Conservation (phyloP, 2,113 vertebrate species). For the Trematocara variabile region DNA sequence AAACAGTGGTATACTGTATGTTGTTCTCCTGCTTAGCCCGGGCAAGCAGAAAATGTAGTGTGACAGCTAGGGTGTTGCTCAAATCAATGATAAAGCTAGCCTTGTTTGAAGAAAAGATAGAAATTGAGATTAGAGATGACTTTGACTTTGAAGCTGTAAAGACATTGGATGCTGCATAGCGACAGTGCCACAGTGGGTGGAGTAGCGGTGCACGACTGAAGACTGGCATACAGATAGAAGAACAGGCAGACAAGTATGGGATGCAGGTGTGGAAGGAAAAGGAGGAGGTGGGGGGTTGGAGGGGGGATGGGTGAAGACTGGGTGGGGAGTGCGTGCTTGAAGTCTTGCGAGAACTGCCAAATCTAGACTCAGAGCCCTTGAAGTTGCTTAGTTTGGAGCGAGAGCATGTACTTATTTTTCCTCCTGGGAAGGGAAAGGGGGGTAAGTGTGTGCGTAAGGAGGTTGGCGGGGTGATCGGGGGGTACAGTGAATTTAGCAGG, state of each 20-base stretch:
- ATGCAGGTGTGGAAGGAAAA: constrained; percentile 13
- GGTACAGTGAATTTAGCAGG: not conserved
- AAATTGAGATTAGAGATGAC: constrained; percentile 36
- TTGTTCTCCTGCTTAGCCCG: not conserved
- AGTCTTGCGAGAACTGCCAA: constrained; percentile 22
- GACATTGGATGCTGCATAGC: constrained; percentile 8
- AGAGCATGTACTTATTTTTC: constrained; percentile 31
- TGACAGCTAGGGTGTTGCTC: not conserved
- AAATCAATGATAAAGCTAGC: constrained; percentile 12
- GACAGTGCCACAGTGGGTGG: not conserved
- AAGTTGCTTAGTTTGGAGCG: constrained; percentile 22
- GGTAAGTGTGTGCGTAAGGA: not conserved
- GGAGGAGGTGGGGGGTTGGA: not conserved
- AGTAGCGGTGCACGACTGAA: not conserved
- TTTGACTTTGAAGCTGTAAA: constrained; percentile 29
- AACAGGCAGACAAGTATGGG: not conserved
- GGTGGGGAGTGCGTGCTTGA: constrained; percentile 4
- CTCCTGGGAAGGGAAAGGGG: not conserved
- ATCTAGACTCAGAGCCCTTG: constrained; percentile 46
- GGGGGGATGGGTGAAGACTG: not conserved
- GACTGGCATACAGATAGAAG: constrained; percentile 3
- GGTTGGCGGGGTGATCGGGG: not conserved
- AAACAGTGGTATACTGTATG: not conserved
- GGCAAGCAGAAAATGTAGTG: not conserved
- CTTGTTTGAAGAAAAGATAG: constrained; percentile 23